Evolutionary conservation across 2,888 invertebrate genomes (phyloP), one percentile per base, ranked within the genome.

Genomic region (Altica lythri): DNA sequence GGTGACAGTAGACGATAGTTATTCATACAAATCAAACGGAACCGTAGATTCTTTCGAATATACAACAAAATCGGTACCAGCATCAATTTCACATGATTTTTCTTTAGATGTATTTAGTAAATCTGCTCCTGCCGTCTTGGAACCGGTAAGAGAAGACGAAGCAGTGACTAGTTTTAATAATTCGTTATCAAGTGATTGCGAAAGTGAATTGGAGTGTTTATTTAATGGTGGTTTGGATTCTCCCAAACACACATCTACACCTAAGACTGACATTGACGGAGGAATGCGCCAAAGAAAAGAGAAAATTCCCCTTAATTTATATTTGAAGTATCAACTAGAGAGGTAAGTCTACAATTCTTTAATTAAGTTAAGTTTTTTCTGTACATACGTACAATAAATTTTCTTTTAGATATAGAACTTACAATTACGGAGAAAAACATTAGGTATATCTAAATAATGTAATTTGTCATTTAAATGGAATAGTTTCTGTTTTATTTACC

Each of bases 241-340:
- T 4, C 77, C 78, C 0, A 70, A 67, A 42, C 74, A 77, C 53
- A 77, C 77, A 1, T 78, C 78, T 13, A 79, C 79, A 13, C 79
- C 79, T 1, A 78, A 78, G 64, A 55, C 65, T 12, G 51, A 55
- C 38, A 16, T 37, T 27, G 50, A 44, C 6, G 44, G 29, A 19
- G 66, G 53, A 44, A 69, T 68, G 66, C 55, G 63, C 38, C 57
- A 64, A 6, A 52, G 57, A 25, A 59, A 55, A 42, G 62, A 53
- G 13, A 62, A 58, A 42, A 22, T 65, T 32, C 64, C 64, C n/a
- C 50, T 65, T 45, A 60, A 69, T 55, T 47, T 72, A 38, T 55
- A 66, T 16, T 52, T 68, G 34, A 68, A 68, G 56, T 69, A 68
- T 52, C 65, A 68, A 29, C 64, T 71, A 32, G 68, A 74, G 54